Evolutionary conservation across 2,888 invertebrate genomes (phyloP).

Genomic region (Caenorhabditis sp.): DNA sequence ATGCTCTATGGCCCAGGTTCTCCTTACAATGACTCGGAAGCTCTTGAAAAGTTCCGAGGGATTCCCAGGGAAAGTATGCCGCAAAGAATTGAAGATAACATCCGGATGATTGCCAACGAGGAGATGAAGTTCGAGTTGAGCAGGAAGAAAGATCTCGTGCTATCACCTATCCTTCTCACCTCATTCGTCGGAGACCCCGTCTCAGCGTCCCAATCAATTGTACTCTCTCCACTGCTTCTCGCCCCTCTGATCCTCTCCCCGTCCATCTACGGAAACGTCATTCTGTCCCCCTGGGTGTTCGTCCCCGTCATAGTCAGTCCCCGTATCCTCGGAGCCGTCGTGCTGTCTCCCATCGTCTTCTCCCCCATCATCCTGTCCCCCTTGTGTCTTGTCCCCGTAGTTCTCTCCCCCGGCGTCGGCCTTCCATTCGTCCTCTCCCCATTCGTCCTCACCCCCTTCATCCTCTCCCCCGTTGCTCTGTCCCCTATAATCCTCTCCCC

Average conservation of each 20-base stretch:
- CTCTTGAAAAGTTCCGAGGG: slow-evolving; percentile 54
- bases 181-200: slow-evolving; percentile 49
- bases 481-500: slow-evolving; percentile 66
- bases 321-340: slow-evolving; percentile 67
- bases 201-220: slow-evolving; percentile 67
- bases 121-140: slow-evolving; percentile 61
- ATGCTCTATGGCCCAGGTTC: slow-evolving; percentile 71
- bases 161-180: slow-evolving; percentile 51
- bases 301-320: slow-evolving; percentile 71
- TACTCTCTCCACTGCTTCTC: slow-evolving; percentile 69
- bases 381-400: slow-evolving; percentile 64
- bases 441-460: slow-evolving; percentile 66
- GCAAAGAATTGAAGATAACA: slow-evolving; percentile 63
- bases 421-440: slow-evolving; percentile 72
- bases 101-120: slow-evolving; percentile 60
- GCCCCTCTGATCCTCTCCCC: slow-evolving; percentile 64
- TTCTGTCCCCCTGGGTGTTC: slow-evolving; percentile 68
- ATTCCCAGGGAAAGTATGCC: slow-evolving; percentile 55
- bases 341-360: slow-evolving; percentile 67
- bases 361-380: slow-evolving; percentile 67
- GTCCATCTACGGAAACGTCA: slow-evolving; percentile 66
- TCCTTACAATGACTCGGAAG: slow-evolving; percentile 69
- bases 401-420: slow-evolving; percentile 60
- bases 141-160: slow-evolving; percentile 67
- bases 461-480: slow-evolving; percentile 64